Evolutionary conservation across 2,113 vertebrate species (phyloP).

Genomic region (Ursus arctos): DNA sequence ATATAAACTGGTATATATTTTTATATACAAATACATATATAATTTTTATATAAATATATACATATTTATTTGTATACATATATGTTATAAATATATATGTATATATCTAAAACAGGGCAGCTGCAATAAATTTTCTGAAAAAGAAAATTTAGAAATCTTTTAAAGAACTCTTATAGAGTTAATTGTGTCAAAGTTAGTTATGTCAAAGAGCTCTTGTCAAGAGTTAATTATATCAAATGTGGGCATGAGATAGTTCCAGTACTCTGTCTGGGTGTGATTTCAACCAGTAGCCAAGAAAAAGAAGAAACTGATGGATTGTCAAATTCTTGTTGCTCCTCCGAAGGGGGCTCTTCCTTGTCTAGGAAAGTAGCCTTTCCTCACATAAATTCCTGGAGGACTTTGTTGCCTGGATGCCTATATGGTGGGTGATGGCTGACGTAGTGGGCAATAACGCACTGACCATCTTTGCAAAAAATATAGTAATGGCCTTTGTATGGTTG

Average conservation of each 20-base stretch:
- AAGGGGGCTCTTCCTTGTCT: neutral
- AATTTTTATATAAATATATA: neutral
- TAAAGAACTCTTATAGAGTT: neutral
- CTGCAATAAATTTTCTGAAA: neutral
- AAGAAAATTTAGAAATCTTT: constrained; percentile 16
- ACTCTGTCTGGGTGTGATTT: constrained; percentile 6
- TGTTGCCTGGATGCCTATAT: neutral
- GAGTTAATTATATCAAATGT: neutral
- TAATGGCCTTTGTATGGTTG: neutral
- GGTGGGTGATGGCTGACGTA: neutral
- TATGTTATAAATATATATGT: neutral
- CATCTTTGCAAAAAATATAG: neutral
- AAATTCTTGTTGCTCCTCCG: neutral
- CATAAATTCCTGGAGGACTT: constrained; percentile 26
- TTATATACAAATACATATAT: neutral
- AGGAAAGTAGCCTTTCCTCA: constrained; percentile 1
- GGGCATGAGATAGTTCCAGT: neutral
- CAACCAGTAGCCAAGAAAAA: neutral
- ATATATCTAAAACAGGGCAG: neutral
- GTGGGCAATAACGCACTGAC: neutral
- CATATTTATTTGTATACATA: neutral
- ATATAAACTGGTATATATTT: neutral
- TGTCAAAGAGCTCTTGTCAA: neutral
- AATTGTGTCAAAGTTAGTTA: neutral
- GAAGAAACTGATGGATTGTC: neutral